phyloP scores from a whole-genome alignment of 1,140 invertebrate species.

The Drosophila serrata region DNA sequence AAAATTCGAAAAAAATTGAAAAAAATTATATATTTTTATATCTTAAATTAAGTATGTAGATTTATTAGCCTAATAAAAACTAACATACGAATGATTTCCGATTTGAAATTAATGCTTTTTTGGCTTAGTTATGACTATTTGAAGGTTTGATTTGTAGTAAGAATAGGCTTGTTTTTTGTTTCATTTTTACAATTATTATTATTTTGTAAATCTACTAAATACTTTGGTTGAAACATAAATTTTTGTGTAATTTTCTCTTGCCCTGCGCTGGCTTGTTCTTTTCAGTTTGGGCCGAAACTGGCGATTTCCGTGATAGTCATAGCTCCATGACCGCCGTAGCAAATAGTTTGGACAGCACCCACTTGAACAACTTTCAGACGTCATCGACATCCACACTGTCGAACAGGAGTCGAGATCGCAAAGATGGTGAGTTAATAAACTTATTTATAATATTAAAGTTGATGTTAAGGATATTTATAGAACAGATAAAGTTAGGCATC shows the following conservation, averaged over 20 bases:
- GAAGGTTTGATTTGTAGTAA: too few relatives aligned
- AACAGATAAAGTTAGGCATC: not conserved
- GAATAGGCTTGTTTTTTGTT: not conserved
- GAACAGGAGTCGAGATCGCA: conserved; percentile 88
- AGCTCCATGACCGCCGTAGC: conserved; percentile 89
- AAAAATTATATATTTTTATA: too few relatives aligned
- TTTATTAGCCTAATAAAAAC: too few relatives aligned
- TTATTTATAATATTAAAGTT: too few relatives aligned
- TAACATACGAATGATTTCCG: too few relatives aligned
- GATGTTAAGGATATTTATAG: too few relatives aligned
- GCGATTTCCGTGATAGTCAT: conserved; percentile 93
- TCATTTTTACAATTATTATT: not conserved
- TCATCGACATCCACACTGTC: conserved; percentile 87
- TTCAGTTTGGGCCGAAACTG: conserved; percentile 94
- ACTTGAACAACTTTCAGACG: conserved; percentile 86
- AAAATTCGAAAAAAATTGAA: too few relatives aligned
- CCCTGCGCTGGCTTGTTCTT: conserved; percentile 86
- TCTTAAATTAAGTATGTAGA: too few relatives aligned
- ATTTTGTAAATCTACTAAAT: conserved; percentile 5
- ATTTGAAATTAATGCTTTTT: too few relatives aligned
- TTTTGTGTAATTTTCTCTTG: conserved; percentile 78
- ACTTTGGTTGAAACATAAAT: conserved; percentile 81
- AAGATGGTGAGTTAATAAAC: conserved; percentile 88
- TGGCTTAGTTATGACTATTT: too few relatives aligned
- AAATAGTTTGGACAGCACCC: conserved; percentile 89